Evolutionary conservation across 2,113 vertebrate species (phyloP), one percentile per base, ranked within the genome.

Genomic region (Prolemur simus): DNA sequence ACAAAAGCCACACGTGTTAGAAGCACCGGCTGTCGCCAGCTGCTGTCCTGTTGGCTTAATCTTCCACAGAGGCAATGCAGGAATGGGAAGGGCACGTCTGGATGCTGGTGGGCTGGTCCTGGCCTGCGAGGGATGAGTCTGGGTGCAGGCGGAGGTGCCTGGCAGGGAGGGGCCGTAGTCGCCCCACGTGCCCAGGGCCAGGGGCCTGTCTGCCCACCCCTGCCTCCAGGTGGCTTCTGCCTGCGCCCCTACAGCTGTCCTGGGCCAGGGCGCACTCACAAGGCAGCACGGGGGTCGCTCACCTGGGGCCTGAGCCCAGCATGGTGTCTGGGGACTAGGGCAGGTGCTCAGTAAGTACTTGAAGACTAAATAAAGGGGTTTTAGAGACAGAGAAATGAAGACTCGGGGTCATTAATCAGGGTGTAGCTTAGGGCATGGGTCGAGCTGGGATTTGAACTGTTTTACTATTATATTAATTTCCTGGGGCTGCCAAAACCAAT

Each of bases 1-100:
- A 29, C 29, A 23, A 2, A 0, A 8, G 9, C 39, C 3, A 0
- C 37, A 14, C 2, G 1, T 0, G 63, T 8, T 3, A 64, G 60
- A 6, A 14, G 87, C 58, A 3, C 52, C 29, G 1, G 39, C 56
- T 7, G 39, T 1, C 0, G 15, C 64, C n/a, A 12, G 52, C 9
- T 0, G 52, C 34, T 20, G 10, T 4, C 32, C 49, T 76, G 47
- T 39, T 20, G n/a, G 6, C 21, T 45, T 14, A 37, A 10, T 29
- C 39, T 13, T 42, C 71, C 25, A 52, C 5, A 56, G 27, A 37
- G 77, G 37, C 5, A 1, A 8, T 1, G 15, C 0, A 34, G 66
- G n/a, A 1, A 4, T 0, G 6, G 56, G 81, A 52, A 27, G 6
- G 1, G 7, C 56, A 13, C 0, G 2, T 18, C 27, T 49, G 14